These are phyloP conservation scores for Rotaria macrura DNA, from an alignment of 2,888 invertebrate species.

Conservation along the genomic window DNA sequence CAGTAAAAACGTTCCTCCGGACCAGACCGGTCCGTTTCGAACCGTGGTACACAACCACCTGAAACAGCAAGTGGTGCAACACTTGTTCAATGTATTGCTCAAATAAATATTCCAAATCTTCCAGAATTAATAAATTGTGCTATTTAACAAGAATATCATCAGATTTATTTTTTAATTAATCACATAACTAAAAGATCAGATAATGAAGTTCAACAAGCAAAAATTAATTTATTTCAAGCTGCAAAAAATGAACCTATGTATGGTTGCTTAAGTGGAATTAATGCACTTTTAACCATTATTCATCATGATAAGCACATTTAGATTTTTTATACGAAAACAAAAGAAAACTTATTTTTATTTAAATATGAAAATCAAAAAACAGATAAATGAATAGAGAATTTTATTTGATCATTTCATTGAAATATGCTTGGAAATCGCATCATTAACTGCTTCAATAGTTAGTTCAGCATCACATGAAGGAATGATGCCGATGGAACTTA, in stretches of 20 bases:
- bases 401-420: conserved; percentile 25
- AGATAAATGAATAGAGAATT: conserved; percentile 4
- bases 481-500: conserved; percentile 28
- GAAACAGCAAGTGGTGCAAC: conserved; percentile 1
- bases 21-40: too few species aligned
- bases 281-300: not conserved
- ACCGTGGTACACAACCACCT: not conserved
- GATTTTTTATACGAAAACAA: not conserved
- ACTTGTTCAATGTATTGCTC: not conserved
- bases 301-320: not conserved
- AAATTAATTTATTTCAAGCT: not conserved
- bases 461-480: conserved; percentile 32
- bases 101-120: not conserved
- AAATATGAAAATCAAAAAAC: not conserved
- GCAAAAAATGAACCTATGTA: not conserved
- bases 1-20: too few species aligned
- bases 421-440: conserved; percentile 25
- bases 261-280: conserved; percentile 16
- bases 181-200: not conserved
- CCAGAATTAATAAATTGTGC: not conserved
- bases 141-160: not conserved
- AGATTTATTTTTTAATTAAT: not conserved
- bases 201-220: not conserved
- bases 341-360: not conserved
- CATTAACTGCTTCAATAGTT: conserved; percentile 26